Evolutionary conservation across 2,888 invertebrate species (phyloP).

Genomic region (Tetrapedia diversipes): DNA sequence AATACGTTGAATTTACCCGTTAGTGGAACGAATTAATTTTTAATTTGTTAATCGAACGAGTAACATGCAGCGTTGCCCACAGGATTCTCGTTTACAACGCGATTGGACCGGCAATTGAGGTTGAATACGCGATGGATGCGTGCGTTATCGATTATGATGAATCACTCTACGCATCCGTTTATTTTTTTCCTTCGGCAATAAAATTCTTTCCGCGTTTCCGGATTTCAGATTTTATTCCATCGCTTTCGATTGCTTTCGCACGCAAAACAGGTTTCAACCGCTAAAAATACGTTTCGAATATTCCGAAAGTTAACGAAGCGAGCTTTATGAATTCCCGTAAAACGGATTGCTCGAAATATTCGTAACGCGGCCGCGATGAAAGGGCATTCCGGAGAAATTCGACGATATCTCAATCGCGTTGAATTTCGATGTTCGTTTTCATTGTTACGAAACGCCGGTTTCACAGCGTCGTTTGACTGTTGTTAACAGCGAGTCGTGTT

Average conservation of each 20-base stretch:
- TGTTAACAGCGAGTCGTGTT: conserved; percentile 8
- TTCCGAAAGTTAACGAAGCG: too few relatives aligned
- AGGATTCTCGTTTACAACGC: background rate
- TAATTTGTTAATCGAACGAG: background rate
- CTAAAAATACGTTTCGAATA: too few relatives aligned
- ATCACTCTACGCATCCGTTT: background rate
- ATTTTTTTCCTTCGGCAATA: background rate
- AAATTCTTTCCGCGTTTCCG: background rate
- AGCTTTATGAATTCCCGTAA: too few relatives aligned
- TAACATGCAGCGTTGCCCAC: background rate
- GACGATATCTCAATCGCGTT: too few relatives aligned
- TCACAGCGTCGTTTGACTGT: too few relatives aligned
- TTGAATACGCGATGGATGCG: background rate
- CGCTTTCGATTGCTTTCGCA: too few relatives aligned
- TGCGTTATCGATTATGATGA: background rate
- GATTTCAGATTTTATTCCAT: too few relatives aligned
- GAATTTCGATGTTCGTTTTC: background rate
- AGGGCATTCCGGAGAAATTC: too few relatives aligned
- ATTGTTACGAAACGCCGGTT: too few relatives aligned
- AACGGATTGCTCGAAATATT: too few relatives aligned
- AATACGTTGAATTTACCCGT: background rate
- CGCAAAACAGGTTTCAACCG: too few relatives aligned
- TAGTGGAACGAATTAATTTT: background rate
- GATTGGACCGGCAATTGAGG: background rate
- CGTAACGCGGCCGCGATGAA: too few relatives aligned